A percentile compares a stretch with the other conserved stretches of the same genome.
These are phyloP conservation scores for Choloepus didactylus DNA, from an alignment of 2,797 vertebrate species.

Conservation along the genomic window DNA sequence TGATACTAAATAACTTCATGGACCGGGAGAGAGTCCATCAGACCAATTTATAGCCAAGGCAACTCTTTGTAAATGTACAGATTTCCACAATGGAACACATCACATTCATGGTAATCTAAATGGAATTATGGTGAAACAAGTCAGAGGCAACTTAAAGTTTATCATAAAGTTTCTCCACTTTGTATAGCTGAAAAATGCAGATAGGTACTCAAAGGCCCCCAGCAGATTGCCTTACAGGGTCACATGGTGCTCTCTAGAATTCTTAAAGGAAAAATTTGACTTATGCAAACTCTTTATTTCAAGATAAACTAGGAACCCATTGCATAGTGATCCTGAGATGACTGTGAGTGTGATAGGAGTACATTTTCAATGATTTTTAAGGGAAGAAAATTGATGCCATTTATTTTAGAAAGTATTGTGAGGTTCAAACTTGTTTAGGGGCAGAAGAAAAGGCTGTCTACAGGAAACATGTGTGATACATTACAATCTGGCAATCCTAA, in stretches of 20 bases:
- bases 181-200: not conserved
- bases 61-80: constrained; percentile 12
- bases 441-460: constrained; percentile 78
- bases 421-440: constrained; percentile 81
- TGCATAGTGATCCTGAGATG: constrained; percentile 16
- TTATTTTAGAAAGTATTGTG: constrained; percentile 78
- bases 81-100: not conserved
- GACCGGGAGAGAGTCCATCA: not conserved
- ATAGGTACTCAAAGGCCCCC: not conserved
- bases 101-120: not conserved
- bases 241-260: not conserved
- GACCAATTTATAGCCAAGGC: not conserved
- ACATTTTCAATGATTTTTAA: constrained; percentile 64
- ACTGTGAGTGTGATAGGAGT: not conserved
- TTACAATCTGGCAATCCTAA: constrained; percentile 82
- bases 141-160: not conserved
- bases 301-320: not conserved
- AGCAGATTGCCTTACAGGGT: not conserved
- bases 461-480: constrained; percentile 81
- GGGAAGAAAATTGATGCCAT: constrained; percentile 70
- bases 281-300: constrained; percentile 42
- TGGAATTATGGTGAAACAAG: not conserved
- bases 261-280: constrained; percentile 21
- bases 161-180: not conserved
- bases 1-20: constrained; percentile 43